phyloP scores from a whole-genome alignment of 2,888 invertebrate species.

The Xestobium rufovillosum region DNA sequence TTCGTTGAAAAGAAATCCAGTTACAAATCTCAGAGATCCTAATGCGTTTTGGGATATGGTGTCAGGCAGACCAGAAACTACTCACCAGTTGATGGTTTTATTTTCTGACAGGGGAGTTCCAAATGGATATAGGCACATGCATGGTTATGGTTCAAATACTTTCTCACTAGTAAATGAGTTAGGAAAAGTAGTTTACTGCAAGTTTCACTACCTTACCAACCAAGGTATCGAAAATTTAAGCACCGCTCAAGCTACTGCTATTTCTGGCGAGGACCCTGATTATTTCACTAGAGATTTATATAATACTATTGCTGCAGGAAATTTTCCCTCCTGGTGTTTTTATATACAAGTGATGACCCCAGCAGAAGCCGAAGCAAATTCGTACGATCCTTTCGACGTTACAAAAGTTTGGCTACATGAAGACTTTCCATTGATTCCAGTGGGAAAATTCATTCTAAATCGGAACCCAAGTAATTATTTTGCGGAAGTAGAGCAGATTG shows the following conservation, averaged over 20 bases:
- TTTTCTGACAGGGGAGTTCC: constrained; percentile 92
- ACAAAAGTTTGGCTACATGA: constrained; percentile 89
- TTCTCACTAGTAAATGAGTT: constrained; percentile 81
- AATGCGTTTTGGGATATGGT: constrained; percentile 98
- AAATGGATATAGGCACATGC: constrained; percentile 88
- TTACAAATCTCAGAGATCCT: constrained; percentile 80
- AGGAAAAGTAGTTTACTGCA: constrained; percentile 68
- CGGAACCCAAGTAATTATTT: constrained; percentile 90
- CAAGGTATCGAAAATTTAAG: constrained; percentile 81
- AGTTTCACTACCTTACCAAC: constrained; percentile 90
- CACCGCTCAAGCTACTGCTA: constrained; percentile 58
- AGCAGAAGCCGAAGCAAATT: constrained; percentile 69
- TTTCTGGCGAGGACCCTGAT: constrained; percentile 79
- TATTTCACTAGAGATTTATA: constrained; percentile 83
- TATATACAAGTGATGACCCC: constrained; percentile 82
- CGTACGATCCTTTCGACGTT: constrained; percentile 88
- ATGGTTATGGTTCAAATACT: constrained; percentile 92
- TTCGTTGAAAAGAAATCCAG: constrained; percentile 94
- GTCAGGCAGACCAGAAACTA: constrained; percentile 76
- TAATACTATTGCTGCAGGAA: constrained; percentile 73
- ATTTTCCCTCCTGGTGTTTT: constrained; percentile 71
- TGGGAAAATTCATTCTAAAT: constrained; percentile 79
- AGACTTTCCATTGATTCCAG: constrained; percentile 81
- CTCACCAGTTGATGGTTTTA: constrained; percentile 76
- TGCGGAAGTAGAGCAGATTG: constrained; percentile 87